phyloP scores from a whole-genome alignment of 2,888 invertebrate genomes.

The Quadroppia sp. region DNA sequence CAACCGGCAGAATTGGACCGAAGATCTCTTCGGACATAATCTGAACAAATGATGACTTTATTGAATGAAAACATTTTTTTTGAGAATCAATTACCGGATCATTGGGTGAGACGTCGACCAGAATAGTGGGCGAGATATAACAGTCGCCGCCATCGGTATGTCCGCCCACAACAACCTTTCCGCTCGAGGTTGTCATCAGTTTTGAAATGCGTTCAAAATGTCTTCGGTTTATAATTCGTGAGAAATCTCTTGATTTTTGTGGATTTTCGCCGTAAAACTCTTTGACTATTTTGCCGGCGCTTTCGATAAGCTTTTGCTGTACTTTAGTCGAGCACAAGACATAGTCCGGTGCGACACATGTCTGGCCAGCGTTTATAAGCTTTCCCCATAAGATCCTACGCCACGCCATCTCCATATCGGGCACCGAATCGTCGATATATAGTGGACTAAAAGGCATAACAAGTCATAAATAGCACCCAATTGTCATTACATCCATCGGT shows the following conservation, averaged over 20 bases:
- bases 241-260: slow-evolving; percentile 74
- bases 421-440: slow-evolving; percentile 74
- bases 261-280: slow-evolving; percentile 65
- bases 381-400: slow-evolving; percentile 92
- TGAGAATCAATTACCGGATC: slow-evolving; percentile 52
- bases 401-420: slow-evolving; percentile 68
- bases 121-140: slow-evolving; percentile 56
- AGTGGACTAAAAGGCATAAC: slow-evolving; percentile 65
- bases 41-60: no score
- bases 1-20: slow-evolving; percentile 58
- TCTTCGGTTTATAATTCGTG: slow-evolving; percentile 75
- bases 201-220: slow-evolving; percentile 64
- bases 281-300: slow-evolving; percentile 64
- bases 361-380: slow-evolving; percentile 83
- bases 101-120: slow-evolving; percentile 53
- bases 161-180: slow-evolving; percentile 54
- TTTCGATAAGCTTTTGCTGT: slow-evolving; percentile 67
- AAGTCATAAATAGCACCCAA: background rate
- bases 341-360: slow-evolving; percentile 95
- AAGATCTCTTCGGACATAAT: slow-evolving; percentile 54
- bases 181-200: slow-evolving; percentile 46
- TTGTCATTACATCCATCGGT: no score
- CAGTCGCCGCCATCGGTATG: slow-evolving; percentile 53
- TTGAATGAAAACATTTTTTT: slow-evolving; percentile 55
- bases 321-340: slow-evolving; percentile 73